These are phyloP conservation scores for Tachyglossus aculeatus DNA, from an alignment of 2,797 vertebrate genomes.

Conservation along the genomic window DNA sequence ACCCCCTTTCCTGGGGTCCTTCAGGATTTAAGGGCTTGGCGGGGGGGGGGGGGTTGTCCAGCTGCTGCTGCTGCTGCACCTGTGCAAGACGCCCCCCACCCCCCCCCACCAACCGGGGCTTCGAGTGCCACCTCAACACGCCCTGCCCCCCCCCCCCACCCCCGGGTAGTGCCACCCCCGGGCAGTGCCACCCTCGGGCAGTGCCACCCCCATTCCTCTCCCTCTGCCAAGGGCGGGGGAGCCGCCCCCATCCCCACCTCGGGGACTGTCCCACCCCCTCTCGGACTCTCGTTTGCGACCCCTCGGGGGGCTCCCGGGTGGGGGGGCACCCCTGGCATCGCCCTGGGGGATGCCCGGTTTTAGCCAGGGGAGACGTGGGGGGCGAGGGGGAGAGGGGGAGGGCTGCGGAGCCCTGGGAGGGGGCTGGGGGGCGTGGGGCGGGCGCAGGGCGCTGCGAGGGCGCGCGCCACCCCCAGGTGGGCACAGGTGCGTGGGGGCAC, in stretches of 20 bases:
- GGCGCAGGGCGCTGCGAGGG: neutral
- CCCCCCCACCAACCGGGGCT: neutral
- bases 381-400: neutral
- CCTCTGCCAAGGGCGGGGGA: neutral
- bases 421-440: neutral
- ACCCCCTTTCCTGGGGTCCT: too few relatives aligned
- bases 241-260: neutral
- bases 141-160: neutral
- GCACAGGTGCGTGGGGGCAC: too few relatives aligned
- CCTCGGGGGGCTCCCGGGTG: neutral
- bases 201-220: rapidly evolving
- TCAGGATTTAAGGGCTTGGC: too few relatives aligned
- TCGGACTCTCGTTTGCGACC: neutral
- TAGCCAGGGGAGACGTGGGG: neutral
- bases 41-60: too few relatives aligned
- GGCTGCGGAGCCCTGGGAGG: neutral
- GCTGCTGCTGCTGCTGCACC: neutral
- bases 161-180: neutral
- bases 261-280: neutral
- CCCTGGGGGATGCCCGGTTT: too few relatives aligned
- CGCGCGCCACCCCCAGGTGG: too few relatives aligned
- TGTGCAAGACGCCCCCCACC: neutral
- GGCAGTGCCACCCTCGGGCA: rapidly evolving
- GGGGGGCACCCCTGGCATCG: too few relatives aligned
- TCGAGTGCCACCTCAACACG: neutral